Conservation (phyloP, 1,140 invertebrate species). For the Danaus plexippus region DNA sequence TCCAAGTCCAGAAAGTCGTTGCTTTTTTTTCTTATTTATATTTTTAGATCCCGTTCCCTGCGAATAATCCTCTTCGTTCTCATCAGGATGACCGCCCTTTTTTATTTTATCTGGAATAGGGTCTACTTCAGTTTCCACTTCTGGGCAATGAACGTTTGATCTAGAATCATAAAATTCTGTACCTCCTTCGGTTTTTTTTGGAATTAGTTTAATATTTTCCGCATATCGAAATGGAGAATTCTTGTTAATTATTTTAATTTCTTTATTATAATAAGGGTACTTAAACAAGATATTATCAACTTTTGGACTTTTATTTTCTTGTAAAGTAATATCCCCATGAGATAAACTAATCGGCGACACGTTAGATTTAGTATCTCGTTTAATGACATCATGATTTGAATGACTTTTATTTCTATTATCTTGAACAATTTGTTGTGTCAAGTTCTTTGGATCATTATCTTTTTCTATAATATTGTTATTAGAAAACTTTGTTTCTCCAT, state of each 20-base stretch:
- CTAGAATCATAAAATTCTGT: conserved; percentile 76
- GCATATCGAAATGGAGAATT: conserved; percentile 75
- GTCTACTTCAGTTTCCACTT: conserved; percentile 68
- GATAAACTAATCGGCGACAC: too few species aligned
- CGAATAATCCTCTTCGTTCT: conserved; percentile 25
- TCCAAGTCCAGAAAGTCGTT: conserved; percentile 72
- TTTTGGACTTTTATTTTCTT: conserved; percentile 31
- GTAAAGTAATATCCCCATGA: too few species aligned
- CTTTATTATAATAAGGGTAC: conserved; percentile 71
- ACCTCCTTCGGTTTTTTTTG: conserved; percentile 70
- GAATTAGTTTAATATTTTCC: conserved; percentile 72
- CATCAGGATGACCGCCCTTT: conserved; percentile 47
- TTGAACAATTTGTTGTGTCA: too few species aligned
- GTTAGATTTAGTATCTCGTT: conserved; percentile 32
- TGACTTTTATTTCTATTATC: conserved; percentile 8
- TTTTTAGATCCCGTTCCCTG: conserved; percentile 14
- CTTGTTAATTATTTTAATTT: conserved; percentile 49
- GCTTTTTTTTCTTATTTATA: conserved; percentile 36
- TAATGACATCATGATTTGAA: conserved; percentile 38
- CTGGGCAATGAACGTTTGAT: conserved; percentile 60
- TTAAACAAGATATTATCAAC: conserved; percentile 42
- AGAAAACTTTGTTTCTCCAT: not conserved
- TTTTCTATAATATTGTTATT: not conserved
- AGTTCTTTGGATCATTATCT: not conserved
- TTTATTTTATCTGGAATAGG: conserved; percentile 71